phyloP scores from a whole-genome alignment of 2,797 vertebrate genomes.

The Syngnathus acus region DNA sequence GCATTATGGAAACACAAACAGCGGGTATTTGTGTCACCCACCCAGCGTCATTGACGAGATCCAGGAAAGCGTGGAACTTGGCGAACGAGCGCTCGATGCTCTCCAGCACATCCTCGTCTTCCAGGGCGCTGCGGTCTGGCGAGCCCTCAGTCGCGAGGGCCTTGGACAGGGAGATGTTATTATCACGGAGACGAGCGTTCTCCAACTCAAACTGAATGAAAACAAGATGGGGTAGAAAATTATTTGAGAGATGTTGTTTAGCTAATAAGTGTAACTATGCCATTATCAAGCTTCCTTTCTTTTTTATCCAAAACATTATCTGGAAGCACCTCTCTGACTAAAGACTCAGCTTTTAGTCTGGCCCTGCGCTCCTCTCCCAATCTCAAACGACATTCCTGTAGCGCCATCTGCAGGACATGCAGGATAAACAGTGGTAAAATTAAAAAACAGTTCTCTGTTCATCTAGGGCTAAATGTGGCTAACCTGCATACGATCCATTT shows the following conservation, averaged over 20 bases:
- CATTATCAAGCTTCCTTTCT: neutral
- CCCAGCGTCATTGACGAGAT: slow-evolving; percentile 94
- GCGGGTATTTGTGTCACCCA: slow-evolving; percentile 51
- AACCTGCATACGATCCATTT: slow-evolving; percentile 52
- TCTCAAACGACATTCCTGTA: slow-evolving; percentile 78
- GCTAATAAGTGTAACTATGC: neutral
- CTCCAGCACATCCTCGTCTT: slow-evolving; percentile 84
- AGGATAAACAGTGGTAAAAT: neutral
- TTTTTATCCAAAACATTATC: no score
- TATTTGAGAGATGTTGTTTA: neutral
- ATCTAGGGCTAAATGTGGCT: neutral
- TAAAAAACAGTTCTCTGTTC: neutral
- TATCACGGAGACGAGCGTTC: slow-evolving; percentile 76
- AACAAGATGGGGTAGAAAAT: neutral
- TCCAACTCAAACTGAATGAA: slow-evolving; percentile 76
- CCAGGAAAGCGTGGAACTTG: slow-evolving; percentile 95
- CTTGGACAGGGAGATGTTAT: slow-evolving; percentile 80
- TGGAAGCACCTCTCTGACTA: slow-evolving; percentile 75
- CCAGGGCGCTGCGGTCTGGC: slow-evolving; percentile 67
- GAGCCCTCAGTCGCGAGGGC: slow-evolving; percentile 65
- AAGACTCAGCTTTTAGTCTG: slow-evolving; percentile 77
- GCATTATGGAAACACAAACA: neutral
- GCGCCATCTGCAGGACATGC: slow-evolving; percentile 71
- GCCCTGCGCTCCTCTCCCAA: slow-evolving; percentile 79
- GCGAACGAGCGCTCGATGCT: slow-evolving; percentile 90